Base-by-base conservation (phyloP, 1,140 invertebrate genomes). In the Sycobia sp. region DNA sequence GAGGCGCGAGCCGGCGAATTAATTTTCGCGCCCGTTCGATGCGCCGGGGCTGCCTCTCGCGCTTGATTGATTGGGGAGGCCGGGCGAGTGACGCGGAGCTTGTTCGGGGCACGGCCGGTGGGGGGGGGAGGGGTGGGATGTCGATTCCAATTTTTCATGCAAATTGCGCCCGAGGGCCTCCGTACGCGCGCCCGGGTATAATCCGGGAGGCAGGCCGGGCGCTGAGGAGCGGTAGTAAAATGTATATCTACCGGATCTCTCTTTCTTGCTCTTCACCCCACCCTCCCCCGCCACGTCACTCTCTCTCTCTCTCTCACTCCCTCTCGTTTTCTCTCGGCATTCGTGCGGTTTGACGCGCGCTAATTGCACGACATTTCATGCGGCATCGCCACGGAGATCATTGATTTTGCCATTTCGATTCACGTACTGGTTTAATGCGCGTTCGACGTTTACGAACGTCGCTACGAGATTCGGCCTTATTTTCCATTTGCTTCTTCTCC, bases 91-190 rank as follows among this genome's bases (percentile, higher is more conserved):
- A 29, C 44, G 36, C 27, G 20, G 29, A 32, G 20, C 36, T 41
- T 39, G 23, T 38, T 50, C 39, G 22, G 9, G 13, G 20, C 23
- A 46, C 27, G 56, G n/a, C n/a, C n/a, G n/a, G n/a, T n/a, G n/a
- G n/a, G n/a, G n/a, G n/a, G n/a, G n/a, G 29, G 29, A 32, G 29
- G 27, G 29, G 34, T 22, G 14, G 18, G 25, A 22, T 44, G 49
- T 61, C 53, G 16, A 49, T 49, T 49, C 23, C 41, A 49, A 62
- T 62, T 62, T 56, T 62, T 62, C 53, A 62, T 62, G 61, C 61
- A 56, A 62, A 62, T 55, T 54, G 22, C 32, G 13, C 14, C 1
- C 5, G 36, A n/a, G 7, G 8, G 16, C 9, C n/a, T n/a, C n/a
- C n/a, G 20, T 13, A 14, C 16, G 22, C 25, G 13, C 23, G n/a